Percentiles rank a stretch among this genome's conserved stretches.
phyloP scores from a whole-genome alignment of 2,113 vertebrate species.

The Passerina amoena region DNA sequence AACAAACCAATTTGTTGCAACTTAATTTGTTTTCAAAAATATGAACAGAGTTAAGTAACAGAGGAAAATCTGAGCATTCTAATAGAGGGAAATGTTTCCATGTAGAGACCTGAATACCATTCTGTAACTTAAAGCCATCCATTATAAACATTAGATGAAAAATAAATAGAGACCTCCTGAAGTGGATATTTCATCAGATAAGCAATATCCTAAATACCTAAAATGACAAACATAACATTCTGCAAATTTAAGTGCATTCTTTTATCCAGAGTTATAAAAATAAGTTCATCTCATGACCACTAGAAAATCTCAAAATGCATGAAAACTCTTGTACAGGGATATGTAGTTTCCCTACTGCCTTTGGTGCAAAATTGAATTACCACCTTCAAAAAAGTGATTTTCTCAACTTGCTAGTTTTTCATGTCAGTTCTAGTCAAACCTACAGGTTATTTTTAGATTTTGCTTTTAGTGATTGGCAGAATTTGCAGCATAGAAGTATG shows the following conservation, averaged over 20 bases:
- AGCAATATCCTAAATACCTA: not conserved
- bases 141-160: not conserved
- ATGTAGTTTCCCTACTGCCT: not conserved
- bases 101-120: not conserved
- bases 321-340: not conserved
- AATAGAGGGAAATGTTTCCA: not conserved
- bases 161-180: not conserved
- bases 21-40: conserved; percentile 67
- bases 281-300: not conserved
- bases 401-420: not conserved
- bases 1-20: conserved; percentile 60
- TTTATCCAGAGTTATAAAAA: not conserved
- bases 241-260: not conserved
- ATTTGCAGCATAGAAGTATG: not conserved
- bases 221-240: not conserved
- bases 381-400: not conserved
- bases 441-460: not conserved
- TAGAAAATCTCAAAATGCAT: not conserved
- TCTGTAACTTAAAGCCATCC: not conserved
- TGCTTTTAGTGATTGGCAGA: not conserved
- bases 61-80: not conserved
- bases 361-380: not conserved
- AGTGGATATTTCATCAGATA: not conserved
- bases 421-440: not conserved
- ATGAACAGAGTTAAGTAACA: conserved; percentile 38